phyloP scores from a whole-genome alignment of 2,113 vertebrate genomes.

The Sterrhoptilus dennistouni region DNA sequence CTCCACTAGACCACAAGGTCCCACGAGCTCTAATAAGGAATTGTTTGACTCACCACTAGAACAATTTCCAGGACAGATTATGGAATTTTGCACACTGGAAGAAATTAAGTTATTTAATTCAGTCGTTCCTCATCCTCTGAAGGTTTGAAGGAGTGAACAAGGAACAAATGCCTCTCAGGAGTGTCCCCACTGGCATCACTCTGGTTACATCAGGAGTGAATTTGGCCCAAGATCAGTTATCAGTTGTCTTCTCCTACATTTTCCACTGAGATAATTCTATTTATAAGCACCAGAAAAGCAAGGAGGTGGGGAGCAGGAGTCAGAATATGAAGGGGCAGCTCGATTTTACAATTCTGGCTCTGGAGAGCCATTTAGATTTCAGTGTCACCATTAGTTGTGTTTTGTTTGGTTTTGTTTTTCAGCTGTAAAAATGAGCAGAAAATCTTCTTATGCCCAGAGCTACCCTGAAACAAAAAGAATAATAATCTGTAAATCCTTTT shows the following conservation, averaged over 20 bases:
- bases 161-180: neutral
- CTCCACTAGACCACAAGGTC: neutral
- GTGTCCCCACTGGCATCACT: slow-evolving; percentile 1
- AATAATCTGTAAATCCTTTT: neutral
- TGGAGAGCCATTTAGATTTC: neutral
- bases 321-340: neutral
- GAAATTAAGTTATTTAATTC: slow-evolving; percentile 55
- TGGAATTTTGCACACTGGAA: slow-evolving; percentile 36
- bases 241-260: neutral
- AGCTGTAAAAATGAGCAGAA: neutral
- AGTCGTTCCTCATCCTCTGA: slow-evolving; percentile 2
- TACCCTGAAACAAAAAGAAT: neutral
- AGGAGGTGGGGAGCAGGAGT: neutral
- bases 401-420: neutral
- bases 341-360: neutral
- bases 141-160: slow-evolving; percentile 38
- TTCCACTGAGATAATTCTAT: neutral
- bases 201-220: neutral
- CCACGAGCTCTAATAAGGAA: neutral
- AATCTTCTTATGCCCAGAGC: neutral
- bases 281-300: neutral
- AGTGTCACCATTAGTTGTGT: neutral
- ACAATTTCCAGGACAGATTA: slow-evolving; percentile 33
- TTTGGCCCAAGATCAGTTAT: neutral
- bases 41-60: slow-evolving; percentile 38